Base-by-base conservation (phyloP, 2,113 vertebrate species). In the Eleginops maclovinus region DNA sequence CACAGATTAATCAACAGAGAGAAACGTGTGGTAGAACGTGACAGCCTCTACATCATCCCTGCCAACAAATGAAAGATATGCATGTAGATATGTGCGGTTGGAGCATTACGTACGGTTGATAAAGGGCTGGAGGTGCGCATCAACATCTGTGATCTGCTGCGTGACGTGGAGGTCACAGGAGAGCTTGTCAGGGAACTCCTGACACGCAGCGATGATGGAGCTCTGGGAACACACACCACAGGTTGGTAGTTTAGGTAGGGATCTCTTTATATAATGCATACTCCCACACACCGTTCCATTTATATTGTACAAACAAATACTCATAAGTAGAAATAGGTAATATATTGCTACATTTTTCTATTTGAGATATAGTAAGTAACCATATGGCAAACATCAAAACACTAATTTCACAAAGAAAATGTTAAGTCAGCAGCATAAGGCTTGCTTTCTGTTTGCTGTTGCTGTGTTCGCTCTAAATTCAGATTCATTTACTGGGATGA, bases 81-180 rank as follows among this genome's bases (percentile, higher is more conserved):
- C 1, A n/a, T 10, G 50, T 22, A 31, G 2, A 58, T 31, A 44
- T 44, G 67, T 46, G 50, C 24, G 19, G 59, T 9, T 1, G n/a
- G 43, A 10, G 47, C 16, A 9, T 72, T 43, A 76, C 93, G 95
- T 88, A 99, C 98, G 91, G 55, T 81, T 96, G 87, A 95, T 53
- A 6, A 96, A 95, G 0, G 96, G 95, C 90, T 94, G 90, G 55
- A 98, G 92, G 4, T 95, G 92, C 11, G 88, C 53, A 79, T 95
- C 94, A 49, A 97, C 87, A 58, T 93, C 93, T 46, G 93, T 85
- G 28, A 49, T 92, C 93, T 97, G 96, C 16, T 94, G 96, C 17
- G 98, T 99, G 75, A 98, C 89, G 41, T 97, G 95, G 83, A 99
- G 96, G 87, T 89, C 84, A 84, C 97, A 98, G 0, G 89, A 88